phyloP scores from a whole-genome alignment of 2,888 invertebrate genomes.

The Gasteruption jaculator region DNA sequence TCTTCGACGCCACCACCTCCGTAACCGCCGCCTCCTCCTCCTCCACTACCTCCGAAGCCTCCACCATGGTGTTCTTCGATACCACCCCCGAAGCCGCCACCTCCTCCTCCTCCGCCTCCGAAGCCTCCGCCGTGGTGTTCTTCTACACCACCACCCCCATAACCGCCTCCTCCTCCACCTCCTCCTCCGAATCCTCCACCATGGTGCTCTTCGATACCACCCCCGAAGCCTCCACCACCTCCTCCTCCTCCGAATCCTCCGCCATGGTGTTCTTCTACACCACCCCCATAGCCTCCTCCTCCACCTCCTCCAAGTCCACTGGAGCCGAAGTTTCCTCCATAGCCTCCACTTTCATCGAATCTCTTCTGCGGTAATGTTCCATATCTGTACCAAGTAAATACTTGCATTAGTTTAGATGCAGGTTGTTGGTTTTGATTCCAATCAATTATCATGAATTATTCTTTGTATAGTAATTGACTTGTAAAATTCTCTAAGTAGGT shows the following conservation, averaged over 20 bases:
- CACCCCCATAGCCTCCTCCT: conserved; percentile 38
- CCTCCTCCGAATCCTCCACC: conserved; percentile 20
- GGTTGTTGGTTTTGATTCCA: not conserved
- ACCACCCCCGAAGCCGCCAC: conserved; percentile 13
- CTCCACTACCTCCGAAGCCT: conserved; percentile 8
- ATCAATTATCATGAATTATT: no score
- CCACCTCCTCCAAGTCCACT: conserved; percentile 45
- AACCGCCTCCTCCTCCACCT: conserved; percentile 2
- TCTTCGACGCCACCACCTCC: conserved; percentile 16
- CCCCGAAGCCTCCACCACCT: conserved; percentile 18
- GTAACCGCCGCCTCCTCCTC: conserved; percentile 19
- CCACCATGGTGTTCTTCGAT: conserved; percentile 12
- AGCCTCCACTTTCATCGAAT: conserved; percentile 18
- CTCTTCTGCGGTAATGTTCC: conserved; percentile 41
- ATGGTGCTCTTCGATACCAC: conserved; percentile 10
- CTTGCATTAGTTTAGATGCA: not conserved
- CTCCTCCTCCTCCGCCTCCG: conserved; percentile 4
- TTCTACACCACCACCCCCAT: conserved; percentile 7
- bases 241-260: conserved; percentile 16
- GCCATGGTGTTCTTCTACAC: conserved; percentile 33
- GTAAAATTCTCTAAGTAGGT: no score
- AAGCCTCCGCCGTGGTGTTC: conserved; percentile 15
- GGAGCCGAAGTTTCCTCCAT: conserved; percentile 25
- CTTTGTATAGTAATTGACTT: no score
- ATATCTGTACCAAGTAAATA: conserved; percentile 22